Evolutionary conservation across 1,140 invertebrate species (phyloP).

Genomic region (Episyrphus balteatus): DNA sequence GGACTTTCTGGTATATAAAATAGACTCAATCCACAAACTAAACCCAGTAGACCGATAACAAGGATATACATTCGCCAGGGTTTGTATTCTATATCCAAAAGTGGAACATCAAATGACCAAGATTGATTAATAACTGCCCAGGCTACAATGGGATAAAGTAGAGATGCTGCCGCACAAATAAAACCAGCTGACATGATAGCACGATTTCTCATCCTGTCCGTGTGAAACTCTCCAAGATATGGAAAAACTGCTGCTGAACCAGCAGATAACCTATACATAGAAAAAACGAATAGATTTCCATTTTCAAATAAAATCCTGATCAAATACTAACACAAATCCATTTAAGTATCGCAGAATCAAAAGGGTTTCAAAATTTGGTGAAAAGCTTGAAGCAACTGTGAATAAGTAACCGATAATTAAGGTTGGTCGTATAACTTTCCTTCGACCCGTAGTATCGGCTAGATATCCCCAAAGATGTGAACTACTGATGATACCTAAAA

Average conservation of each 20-base stretch:
- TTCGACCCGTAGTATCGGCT: conserved; percentile 59
- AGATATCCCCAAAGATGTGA: conserved; percentile 62
- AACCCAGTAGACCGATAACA: conserved; percentile 49
- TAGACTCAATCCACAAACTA: conserved; percentile 45
- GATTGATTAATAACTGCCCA: conserved; percentile 54
- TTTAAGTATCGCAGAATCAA: conserved; percentile 55
- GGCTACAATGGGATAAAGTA: conserved; percentile 45
- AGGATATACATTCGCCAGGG: conserved; percentile 59
- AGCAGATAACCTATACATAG: no score
- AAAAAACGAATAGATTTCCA: no score
- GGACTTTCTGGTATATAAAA: conserved; percentile 58
- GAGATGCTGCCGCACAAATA: conserved; percentile 18
- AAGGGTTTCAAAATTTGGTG: conserved; percentile 52
- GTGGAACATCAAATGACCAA: conserved; percentile 31
- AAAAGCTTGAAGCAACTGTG: conserved; percentile 50
- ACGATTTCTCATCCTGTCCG: conserved; percentile 10
- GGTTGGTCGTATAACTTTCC: conserved; percentile 52
- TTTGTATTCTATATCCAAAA: conserved; percentile 39
- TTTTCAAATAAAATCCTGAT: no score
- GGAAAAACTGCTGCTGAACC: background rate
- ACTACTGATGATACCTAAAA: conserved; percentile 46
- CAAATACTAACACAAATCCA: conserved; percentile 51
- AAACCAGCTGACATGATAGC: conserved; percentile 18
- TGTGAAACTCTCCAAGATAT: conserved; percentile 26
- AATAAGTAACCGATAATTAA: conserved; percentile 53